Conservation (phyloP, 2,113 vertebrate genomes). For the Desmodus rotundus region DNA sequence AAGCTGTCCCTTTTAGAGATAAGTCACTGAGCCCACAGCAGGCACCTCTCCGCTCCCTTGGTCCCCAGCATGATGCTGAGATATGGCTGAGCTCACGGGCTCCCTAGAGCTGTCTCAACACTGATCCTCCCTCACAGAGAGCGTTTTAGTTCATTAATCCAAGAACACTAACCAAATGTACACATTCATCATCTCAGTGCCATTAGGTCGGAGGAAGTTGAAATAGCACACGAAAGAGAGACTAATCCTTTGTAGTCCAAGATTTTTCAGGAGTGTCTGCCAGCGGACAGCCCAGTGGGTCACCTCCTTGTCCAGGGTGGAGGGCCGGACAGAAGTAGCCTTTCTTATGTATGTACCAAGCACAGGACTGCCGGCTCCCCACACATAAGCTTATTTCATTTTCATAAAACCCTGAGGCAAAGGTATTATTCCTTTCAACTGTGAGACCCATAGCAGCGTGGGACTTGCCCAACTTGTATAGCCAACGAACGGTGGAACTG, state of each 20-base stretch:
- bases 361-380: neutral
- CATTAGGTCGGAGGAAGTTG: neutral
- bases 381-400: neutral
- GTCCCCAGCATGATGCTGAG: neutral
- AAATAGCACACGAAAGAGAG: neutral
- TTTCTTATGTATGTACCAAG: neutral
- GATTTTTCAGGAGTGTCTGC: neutral
- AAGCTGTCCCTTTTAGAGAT: neutral
- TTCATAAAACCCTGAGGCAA: neutral
- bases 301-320: neutral
- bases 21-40: neutral
- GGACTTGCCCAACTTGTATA: neutral
- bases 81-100: neutral
- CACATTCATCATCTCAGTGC: neutral
- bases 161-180: no score
- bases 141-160: neutral
- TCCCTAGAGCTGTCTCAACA: neutral
- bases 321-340: neutral
- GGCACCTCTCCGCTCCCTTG: neutral
- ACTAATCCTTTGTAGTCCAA: neutral
- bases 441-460: neutral
- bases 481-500: fast-evolving
- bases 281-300: neutral
- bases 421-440: neutral
- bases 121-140: neutral